Conservation (phyloP, 2,888 invertebrate species). For the Platycheirus rosarum region DNA sequence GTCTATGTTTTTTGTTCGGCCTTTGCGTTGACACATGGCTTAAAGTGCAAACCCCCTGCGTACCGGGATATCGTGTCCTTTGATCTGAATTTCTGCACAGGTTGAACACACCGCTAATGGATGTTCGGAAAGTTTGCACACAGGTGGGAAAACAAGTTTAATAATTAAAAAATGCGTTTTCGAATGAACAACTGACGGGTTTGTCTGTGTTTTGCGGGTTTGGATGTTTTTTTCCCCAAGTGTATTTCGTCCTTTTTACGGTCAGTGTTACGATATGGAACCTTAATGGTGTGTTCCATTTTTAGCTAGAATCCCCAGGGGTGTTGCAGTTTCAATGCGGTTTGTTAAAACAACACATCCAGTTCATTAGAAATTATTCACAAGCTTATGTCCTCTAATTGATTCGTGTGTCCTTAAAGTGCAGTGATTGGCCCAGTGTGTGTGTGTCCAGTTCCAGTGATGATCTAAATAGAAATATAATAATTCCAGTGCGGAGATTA, state of each 20-base stretch:
- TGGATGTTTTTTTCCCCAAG: slow-evolving; percentile 11
- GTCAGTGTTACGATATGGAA: not conserved
- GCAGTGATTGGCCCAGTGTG: slow-evolving; percentile 17
- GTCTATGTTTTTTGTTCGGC: not conserved
- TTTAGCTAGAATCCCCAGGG: not conserved
- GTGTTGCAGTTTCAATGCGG: not conserved
- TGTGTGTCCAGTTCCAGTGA: slow-evolving; percentile 2
- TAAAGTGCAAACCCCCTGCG: slow-evolving; percentile 11
- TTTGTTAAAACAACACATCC: not conserved
- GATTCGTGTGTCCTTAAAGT: slow-evolving; percentile 12
- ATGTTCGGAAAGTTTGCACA: slow-evolving; percentile 62
- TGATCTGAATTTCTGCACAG: slow-evolving; percentile 28
- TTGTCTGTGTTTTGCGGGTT: slow-evolving; percentile 37
- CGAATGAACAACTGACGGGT: slow-evolving; percentile 51
- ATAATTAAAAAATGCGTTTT: slow-evolving; percentile 64
- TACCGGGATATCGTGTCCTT: slow-evolving; percentile 36
- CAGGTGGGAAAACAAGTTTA: slow-evolving; percentile 69
- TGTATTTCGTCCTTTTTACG: not conserved
- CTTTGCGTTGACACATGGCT: slow-evolving; percentile 29
- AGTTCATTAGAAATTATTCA: slow-evolving; percentile 32
- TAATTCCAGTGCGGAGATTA: slow-evolving; percentile 29
- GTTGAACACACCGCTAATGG: slow-evolving; percentile 64
- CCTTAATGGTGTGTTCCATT: not conserved
- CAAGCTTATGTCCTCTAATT: not conserved
- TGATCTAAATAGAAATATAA: slow-evolving; percentile 23